A percentile compares a stretch with the other conserved stretches of the same genome.
phyloP scores from a whole-genome alignment of 1,140 invertebrate genomes.

The Heliothis virescens region DNA sequence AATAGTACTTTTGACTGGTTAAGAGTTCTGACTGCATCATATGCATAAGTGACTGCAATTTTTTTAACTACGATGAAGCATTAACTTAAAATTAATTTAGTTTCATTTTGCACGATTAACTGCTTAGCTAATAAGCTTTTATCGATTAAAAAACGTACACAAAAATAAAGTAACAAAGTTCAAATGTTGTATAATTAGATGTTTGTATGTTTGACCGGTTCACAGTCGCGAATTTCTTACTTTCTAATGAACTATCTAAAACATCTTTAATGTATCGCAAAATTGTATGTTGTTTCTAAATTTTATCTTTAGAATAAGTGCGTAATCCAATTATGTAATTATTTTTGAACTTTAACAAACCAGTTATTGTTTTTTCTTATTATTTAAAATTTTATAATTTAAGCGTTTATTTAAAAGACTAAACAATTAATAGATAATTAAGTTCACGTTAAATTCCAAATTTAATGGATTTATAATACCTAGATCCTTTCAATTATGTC shows the following conservation, averaged over 20 bases:
- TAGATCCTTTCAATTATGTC: not conserved
- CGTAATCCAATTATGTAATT: not conserved
- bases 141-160: not conserved
- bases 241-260: conserved; percentile 30
- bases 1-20: too few relatives aligned
- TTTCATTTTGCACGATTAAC: too few relatives aligned
- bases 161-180: conserved; percentile 15
- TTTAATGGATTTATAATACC: not conserved
- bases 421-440: too few relatives aligned
- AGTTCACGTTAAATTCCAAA: too few relatives aligned
- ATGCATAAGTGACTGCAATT: too few relatives aligned
- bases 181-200: conserved; percentile 25
- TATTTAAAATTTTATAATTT: too few relatives aligned
- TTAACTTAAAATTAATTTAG: too few relatives aligned
- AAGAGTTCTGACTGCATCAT: too few relatives aligned
- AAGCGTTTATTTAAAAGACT: too few relatives aligned
- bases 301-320: not conserved
- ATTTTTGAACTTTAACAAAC: not conserved
- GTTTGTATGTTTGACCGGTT: conserved; percentile 24
- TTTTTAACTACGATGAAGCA: too few relatives aligned
- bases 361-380: too few relatives aligned
- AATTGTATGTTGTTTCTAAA: not conserved
- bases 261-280: not conserved
- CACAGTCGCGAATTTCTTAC: conserved; percentile 9
- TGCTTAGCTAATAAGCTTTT: too few relatives aligned